A percentile compares a stretch with the other conserved stretches of the same genome.
These are phyloP conservation scores for Cephalopterus ornatus DNA, from an alignment of 2,113 vertebrate species.

Conservation along the genomic window DNA sequence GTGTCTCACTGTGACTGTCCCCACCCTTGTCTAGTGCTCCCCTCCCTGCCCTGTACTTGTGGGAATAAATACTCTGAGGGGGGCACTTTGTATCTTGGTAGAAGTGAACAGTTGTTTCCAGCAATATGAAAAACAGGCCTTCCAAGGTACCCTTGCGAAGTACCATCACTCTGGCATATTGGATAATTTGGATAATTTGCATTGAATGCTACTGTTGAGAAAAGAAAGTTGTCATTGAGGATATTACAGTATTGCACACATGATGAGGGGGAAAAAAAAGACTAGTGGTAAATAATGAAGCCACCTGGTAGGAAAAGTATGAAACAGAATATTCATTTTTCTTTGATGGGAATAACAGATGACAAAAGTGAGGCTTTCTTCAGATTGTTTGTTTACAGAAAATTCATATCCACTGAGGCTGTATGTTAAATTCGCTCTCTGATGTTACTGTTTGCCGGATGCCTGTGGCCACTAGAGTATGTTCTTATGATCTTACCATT, in stretches of 20 bases:
- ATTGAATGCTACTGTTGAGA: background rate
- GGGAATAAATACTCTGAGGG: background rate
- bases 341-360: conserved; percentile 76
- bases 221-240: background rate
- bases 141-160: background rate
- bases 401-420: conserved; percentile 72
- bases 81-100: background rate
- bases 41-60: background rate
- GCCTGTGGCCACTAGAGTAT: conserved; percentile 71
- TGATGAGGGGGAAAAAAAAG: background rate
- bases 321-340: conserved; percentile 82
- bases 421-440: conserved; percentile 78
- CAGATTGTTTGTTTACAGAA: conserved; percentile 77
- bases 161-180: background rate
- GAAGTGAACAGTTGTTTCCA: background rate
- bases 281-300: conserved; percentile 72
- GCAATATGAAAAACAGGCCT: background rate
- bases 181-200: conserved; percentile 41
- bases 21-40: background rate
- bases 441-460: conserved; percentile 78
- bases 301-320: conserved; percentile 67
- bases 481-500: conserved; percentile 76
- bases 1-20: background rate
- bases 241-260: background rate
- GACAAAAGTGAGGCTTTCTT: conserved; percentile 76